Evolutionary conservation across 2,797 vertebrate genomes (phyloP), one percentile per base, ranked within the genome.

Genomic region (Neosilurus hyrtlii): DNA sequence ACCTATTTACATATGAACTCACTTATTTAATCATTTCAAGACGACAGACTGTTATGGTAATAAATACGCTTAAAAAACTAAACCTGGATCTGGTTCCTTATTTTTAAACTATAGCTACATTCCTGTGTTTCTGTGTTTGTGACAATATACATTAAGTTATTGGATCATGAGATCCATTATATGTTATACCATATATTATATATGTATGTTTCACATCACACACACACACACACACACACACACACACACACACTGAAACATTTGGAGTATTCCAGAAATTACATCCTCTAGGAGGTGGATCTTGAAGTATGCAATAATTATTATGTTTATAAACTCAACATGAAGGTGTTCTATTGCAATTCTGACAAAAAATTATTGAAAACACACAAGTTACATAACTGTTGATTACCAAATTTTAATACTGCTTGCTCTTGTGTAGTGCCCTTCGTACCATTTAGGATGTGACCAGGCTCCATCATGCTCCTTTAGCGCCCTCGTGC

Each of bases 401-500:
- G 65, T 4, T 56, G 54, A 43, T 63, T 65, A 20, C 10, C 65
- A 9, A 4, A 37, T 66, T 30, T 66, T 62, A 61, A 61, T 10
- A 61, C 59, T 22, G 20, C 59, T 22, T 3, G 57, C 57, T 20
- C 18, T 20, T 22, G 1, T 15, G 56, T 20, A 20, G 66, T 37
- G 63, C 26, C 16, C 70, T 18, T 9, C 15, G n/a, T 52, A 9
- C 1, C 72, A 74, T 35, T 74, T 74, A 54, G 52, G 18, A 35
- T 35, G 24, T 26, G 9, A 9, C 24, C 52, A 35, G 10, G 26
- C 16, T 9, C 35, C 35, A 24, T 78, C 59, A 37, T 63, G 61
- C 43, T 65, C 43, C 78, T 68, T 24, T 56, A 68, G 78, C 78
- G 78, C 78, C 65, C 51, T 68, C 78, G 26, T 80, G 63, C 30